Evolutionary conservation across 2,888 invertebrate species (phyloP).

Genomic region (Drosophila bunnanda): DNA sequence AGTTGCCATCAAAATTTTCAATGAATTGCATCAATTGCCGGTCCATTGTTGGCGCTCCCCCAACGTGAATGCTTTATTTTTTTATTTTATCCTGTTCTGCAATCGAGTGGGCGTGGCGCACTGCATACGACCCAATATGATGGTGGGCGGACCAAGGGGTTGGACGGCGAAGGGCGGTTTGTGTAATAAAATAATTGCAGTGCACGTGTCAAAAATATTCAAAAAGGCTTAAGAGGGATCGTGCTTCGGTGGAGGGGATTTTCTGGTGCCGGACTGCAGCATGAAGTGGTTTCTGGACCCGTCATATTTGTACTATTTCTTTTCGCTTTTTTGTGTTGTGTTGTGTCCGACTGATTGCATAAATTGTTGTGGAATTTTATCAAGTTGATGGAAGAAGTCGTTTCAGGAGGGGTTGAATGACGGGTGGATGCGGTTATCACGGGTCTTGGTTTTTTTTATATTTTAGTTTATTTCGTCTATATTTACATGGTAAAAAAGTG

Average conservation of each 20-base stretch:
- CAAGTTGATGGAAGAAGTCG: slow-evolving; percentile 24
- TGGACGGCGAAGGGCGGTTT: slow-evolving; percentile 44
- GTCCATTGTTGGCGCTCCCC: slow-evolving; percentile 64
- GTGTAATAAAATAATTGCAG: slow-evolving; percentile 83
- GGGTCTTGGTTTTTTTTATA: not conserved
- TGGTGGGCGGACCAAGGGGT: slow-evolving; percentile 5
- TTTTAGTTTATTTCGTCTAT: not conserved
- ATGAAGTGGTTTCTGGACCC: slow-evolving; percentile 14
- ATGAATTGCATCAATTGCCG: slow-evolving; percentile 80
- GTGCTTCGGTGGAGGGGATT: slow-evolving; percentile 21
- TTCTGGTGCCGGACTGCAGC: slow-evolving; percentile 19
- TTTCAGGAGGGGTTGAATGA: slow-evolving; percentile 14
- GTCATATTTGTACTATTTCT: slow-evolving; percentile 35
- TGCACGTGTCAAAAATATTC: slow-evolving; percentile 83
- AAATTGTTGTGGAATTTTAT: slow-evolving; percentile 76
- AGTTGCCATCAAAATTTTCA: slow-evolving; percentile 76
- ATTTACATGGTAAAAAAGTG: not conserved
- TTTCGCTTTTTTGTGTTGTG: slow-evolving; percentile 7
- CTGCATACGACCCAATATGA: slow-evolving; percentile 46
- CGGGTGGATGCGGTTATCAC: not conserved
- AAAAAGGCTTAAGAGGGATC: slow-evolving; percentile 73
- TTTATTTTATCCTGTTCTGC: slow-evolving; percentile 24
- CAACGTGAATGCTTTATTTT: slow-evolving; percentile 12
- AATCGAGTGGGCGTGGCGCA: slow-evolving; percentile 45
- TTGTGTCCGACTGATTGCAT: slow-evolving; percentile 75